Evolutionary conservation across 1,140 invertebrate species (phyloP).

Genomic region (Diorhabda elongata): DNA sequence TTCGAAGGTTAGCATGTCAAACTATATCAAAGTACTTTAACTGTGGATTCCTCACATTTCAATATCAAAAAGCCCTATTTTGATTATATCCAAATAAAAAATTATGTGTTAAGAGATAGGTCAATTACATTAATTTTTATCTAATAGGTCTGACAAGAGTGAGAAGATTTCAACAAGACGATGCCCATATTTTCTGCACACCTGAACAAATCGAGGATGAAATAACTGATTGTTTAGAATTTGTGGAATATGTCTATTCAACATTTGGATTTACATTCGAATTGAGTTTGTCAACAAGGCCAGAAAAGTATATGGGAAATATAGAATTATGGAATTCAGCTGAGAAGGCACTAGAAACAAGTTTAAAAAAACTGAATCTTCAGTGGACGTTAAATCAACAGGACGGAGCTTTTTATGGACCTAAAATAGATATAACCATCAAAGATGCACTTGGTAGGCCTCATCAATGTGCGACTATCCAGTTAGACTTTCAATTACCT

Average conservation of each 20-base stretch:
- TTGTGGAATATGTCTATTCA: constrained; percentile 80
- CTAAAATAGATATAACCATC: constrained; percentile 99
- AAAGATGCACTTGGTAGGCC: constrained; percentile 84
- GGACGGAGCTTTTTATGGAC: constrained; percentile 99
- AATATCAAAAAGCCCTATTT: no score
- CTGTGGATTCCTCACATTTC: no score
- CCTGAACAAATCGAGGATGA: constrained; percentile 85
- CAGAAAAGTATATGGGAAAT: constrained; percentile 93
- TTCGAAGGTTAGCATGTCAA: no score
- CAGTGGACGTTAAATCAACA: constrained; percentile 86
- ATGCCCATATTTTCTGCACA: constrained; percentile 97
- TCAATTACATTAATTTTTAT: neutral
- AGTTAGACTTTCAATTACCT: constrained; percentile 96
- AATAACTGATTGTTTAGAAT: constrained; percentile 80
- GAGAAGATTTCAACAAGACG: constrained; percentile 96
- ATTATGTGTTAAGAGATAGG: no score
- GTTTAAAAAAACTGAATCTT: constrained; percentile 78
- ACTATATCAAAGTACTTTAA: no score
- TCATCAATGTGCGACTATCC: constrained; percentile 97
- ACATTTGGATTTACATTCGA: constrained; percentile 95
- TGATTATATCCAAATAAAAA: no score
- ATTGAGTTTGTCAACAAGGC: constrained; percentile 86
- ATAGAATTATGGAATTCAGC: constrained; percentile 84
- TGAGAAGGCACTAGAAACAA: constrained; percentile 83
- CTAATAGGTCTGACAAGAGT: constrained; percentile 90